Conservation (phyloP, 2,113 vertebrate species). For the Choloepus hoffmanni region DNA sequence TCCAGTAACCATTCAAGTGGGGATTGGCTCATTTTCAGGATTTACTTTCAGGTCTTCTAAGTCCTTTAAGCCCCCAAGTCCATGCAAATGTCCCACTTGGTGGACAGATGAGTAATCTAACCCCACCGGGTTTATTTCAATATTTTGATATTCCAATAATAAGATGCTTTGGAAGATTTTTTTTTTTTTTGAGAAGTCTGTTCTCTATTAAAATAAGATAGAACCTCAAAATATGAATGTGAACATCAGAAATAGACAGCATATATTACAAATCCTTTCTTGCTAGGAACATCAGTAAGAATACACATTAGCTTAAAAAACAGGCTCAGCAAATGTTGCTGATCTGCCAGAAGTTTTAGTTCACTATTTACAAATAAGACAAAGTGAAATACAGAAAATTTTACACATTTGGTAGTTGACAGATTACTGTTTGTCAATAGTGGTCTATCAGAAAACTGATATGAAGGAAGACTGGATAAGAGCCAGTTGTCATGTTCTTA, state of each 20-base stretch:
- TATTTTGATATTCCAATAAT: constrained; percentile 84
- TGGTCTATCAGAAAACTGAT: constrained; percentile 88
- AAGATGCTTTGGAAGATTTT: constrained; percentile 88
- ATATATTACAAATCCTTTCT: constrained; percentile 91
- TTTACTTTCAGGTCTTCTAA: constrained; percentile 75
- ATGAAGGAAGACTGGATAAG: constrained; percentile 88
- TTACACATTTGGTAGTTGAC: constrained; percentile 91
- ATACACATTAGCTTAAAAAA: constrained; percentile 91
- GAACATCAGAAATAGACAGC: constrained; percentile 90
- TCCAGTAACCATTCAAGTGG: constrained; percentile 68
- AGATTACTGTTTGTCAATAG: constrained; percentile 88
- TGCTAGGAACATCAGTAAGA: constrained; percentile 91
- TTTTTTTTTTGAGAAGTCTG: constrained; percentile 86
- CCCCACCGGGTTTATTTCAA: constrained; percentile 82
- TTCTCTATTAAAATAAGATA: constrained; percentile 89
- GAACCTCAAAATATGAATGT: constrained; percentile 89
- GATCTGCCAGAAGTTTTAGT: constrained; percentile 88
- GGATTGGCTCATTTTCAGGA: constrained; percentile 75
- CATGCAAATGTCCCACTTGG: constrained; percentile 83
- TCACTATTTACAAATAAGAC: constrained; percentile 92
- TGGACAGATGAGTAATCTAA: constrained; percentile 81
- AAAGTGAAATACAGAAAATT: constrained; percentile 91
- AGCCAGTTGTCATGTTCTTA: constrained; percentile 85
- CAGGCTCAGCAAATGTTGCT: constrained; percentile 91
- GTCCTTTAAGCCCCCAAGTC: constrained; percentile 78